A percentile compares a stretch with the other conserved stretches of the same genome.
Conservation (phyloP, 2,888 invertebrate genomes). For the Andrena fulva region DNA sequence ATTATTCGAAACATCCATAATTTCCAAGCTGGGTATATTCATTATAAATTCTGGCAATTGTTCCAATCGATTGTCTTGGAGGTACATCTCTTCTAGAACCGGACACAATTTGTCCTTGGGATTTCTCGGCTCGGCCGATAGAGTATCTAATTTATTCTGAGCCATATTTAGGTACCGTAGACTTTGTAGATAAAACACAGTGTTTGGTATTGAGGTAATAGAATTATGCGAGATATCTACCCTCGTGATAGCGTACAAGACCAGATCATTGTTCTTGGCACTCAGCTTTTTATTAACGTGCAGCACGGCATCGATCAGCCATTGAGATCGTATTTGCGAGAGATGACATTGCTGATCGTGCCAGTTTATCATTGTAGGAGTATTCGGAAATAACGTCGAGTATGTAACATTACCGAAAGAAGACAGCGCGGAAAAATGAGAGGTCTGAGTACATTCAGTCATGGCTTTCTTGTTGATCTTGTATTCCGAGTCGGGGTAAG, state of each 20-base stretch:
- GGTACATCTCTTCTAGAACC: constrained; percentile 94
- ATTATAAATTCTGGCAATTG: constrained; percentile 93
- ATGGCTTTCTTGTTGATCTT: constrained; percentile 96
- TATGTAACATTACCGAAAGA: constrained; percentile 89
- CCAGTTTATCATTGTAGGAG: constrained; percentile 96
- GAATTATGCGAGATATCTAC: constrained; percentile 97
- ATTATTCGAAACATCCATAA: constrained; percentile 97
- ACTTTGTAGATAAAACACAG: constrained; percentile 93
- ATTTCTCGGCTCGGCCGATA: constrained; percentile 86
- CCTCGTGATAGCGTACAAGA: constrained; percentile 96
- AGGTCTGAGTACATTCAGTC: constrained; percentile 87
- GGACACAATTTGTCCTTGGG: constrained; percentile 89
- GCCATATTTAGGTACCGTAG: constrained; percentile 94
- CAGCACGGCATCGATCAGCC: constrained; percentile 94
- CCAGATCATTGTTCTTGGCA: constrained; percentile 89
- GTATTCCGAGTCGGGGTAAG: constrained; percentile 96
- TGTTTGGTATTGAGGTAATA: constrained; percentile 91
- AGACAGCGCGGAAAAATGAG: constrained; percentile 86
- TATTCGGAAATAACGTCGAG: constrained; percentile 92
- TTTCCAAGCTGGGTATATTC: constrained; percentile 90
- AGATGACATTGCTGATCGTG: constrained; percentile 91
- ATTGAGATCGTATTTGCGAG: constrained; percentile 90
- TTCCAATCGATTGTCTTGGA: constrained; percentile 96
- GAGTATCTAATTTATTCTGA: constrained; percentile 93
- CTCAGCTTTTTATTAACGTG: constrained; percentile 93